phyloP scores from a whole-genome alignment of 2,797 vertebrate genomes.

The Labroides dimidiatus region DNA sequence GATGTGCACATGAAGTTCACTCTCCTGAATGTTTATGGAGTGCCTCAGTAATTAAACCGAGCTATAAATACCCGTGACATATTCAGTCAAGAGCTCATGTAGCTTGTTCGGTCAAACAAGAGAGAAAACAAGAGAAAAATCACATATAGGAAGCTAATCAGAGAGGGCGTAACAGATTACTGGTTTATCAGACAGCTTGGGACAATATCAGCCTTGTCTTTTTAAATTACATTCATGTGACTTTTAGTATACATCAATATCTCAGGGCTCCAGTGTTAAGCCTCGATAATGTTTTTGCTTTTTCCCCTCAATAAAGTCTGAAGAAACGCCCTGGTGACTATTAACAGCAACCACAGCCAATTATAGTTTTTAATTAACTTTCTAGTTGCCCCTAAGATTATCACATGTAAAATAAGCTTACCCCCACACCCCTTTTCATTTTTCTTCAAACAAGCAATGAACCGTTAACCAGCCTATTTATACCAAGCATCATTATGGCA shows the following conservation, averaged over 20 bases:
- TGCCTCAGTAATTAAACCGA: conserved; percentile 13
- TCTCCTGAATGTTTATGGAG: conserved; percentile 12
- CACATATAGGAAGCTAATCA: conserved; percentile 7
- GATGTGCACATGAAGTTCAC: conserved; percentile 12
- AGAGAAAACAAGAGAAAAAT: not conserved
- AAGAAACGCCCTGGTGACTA: conserved; percentile 81
- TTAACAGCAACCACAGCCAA: conserved; percentile 86
- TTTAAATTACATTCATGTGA: conserved; percentile 52
- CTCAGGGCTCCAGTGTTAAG: conserved; percentile 59
- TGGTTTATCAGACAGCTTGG: conserved; percentile 23
- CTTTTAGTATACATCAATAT: conserved; percentile 54
- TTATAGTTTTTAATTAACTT: conserved; percentile 92
- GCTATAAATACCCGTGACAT: conserved; percentile 47
- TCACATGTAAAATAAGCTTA: conserved; percentile 87
- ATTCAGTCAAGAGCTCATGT: conserved; percentile 10
- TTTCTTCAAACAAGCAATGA: conserved; percentile 83
- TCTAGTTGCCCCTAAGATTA: conserved; percentile 87
- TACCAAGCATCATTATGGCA: conserved; percentile 86
- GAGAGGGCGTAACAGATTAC: conserved; percentile 2
- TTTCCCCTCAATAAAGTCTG: conserved; percentile 76
- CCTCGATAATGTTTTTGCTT: conserved; percentile 83
- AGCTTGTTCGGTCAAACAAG: not conserved
- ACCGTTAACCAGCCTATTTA: conserved; percentile 87
- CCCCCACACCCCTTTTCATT: conserved; percentile 75
- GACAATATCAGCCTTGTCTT: conserved; percentile 54